Conservation (phyloP, 2,113 vertebrate genomes). For the Prietella phreatophila region DNA sequence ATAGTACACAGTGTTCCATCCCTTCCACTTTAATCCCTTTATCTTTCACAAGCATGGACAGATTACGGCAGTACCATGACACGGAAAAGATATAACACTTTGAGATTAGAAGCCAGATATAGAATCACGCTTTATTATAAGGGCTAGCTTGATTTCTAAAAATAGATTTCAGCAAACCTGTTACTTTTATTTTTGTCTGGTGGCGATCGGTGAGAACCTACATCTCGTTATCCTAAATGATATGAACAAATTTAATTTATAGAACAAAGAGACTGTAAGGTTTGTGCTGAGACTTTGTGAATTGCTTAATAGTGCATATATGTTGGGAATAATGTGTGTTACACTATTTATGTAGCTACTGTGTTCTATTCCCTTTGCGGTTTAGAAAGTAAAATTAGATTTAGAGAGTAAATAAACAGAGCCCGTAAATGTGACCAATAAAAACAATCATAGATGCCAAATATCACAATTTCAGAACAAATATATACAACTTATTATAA, state of each 20-base stretch:
- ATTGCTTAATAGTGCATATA: background rate
- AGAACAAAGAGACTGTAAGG: background rate
- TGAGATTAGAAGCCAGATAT: conserved; percentile 58
- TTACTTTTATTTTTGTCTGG: background rate
- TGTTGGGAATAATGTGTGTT: background rate
- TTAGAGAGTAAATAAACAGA: background rate
- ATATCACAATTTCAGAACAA: background rate
- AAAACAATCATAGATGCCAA: background rate
- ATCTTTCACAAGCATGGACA: conserved; percentile 3
- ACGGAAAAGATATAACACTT: conserved; percentile 25
- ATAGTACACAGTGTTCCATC: background rate
- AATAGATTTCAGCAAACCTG: conserved; percentile 26
- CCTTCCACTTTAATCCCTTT: conserved; percentile 18
- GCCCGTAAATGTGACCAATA: background rate
- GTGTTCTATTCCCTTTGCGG: background rate
- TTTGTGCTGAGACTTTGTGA: background rate
- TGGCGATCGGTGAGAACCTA: background rate
- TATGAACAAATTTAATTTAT: background rate
- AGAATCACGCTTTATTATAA: conserved; percentile 40
- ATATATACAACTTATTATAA: background rate
- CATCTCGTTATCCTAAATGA: background rate
- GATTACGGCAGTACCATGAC: conserved; percentile 23
- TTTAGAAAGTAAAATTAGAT: background rate
- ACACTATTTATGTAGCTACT: background rate
- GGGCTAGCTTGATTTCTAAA: conserved; percentile 28